Base-by-base conservation (phyloP, 2,888 invertebrate species). In the Heliconius cydno region DNA sequence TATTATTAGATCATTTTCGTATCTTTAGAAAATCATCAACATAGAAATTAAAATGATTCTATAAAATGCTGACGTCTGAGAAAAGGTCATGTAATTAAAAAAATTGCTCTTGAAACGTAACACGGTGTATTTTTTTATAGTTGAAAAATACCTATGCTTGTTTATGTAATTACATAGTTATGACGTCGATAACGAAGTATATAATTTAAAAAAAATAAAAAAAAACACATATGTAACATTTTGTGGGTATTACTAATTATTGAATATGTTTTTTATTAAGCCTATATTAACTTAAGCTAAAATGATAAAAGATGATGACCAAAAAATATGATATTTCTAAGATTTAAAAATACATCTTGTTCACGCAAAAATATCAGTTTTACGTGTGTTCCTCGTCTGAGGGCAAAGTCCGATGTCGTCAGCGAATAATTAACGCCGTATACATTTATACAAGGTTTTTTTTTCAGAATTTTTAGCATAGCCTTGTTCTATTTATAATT, bases 341-440 rank as follows among this genome's bases (percentile, higher is more conserved):
- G 6, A 41, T 12, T n/a, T 30, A 38, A 60, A 28, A 63, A 25
- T 65, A 25, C n/a, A 73, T 60, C 60, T 60, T n/a, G 34, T 46
- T 38, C 41, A 34, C 7, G 41, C 15, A 41, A 22, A 66, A 63
- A 30, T 77, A 71, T 71, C 28, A 63, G 28, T 71, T 77, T 63
- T 71, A 71, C 60, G 71, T 70, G 57, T 71, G 25, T 60, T 71
- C 63, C 52, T 46, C 46, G 13, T 68, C 63, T 46, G 79, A 71
- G 76, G 71, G 66, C 72, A 79, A 76, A 79, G 76, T 79, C 72
- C 72, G 63, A 46, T 63, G 60, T 65, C 76, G 52, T 74, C 78
- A 78, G 41, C 71, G 41, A 41, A 71, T 71, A 77, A 41, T 68
- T 67, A 68, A 70, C 60, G 28, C 41, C 28, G 60, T 25, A 65